Evolutionary conservation across 1,140 invertebrate species (phyloP).

Genomic region (Metopolophium dirhodum): DNA sequence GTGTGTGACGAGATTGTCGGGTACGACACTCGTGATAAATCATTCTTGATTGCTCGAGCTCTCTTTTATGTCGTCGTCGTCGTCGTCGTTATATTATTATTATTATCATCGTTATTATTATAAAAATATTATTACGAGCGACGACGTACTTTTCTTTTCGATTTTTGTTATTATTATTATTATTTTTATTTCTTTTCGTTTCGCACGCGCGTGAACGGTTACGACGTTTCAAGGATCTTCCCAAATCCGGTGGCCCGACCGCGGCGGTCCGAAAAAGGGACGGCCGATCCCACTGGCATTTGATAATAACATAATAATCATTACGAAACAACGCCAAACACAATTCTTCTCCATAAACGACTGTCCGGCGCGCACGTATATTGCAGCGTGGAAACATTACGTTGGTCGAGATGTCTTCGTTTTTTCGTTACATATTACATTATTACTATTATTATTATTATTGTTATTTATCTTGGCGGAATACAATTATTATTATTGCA

Average conservation of each 20-base stretch:
- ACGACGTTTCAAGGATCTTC: slow-evolving; percentile 33
- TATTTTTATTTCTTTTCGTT: neutral
- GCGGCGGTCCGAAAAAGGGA: slow-evolving; percentile 45
- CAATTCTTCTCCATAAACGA: neutral
- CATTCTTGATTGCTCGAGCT: neutral
- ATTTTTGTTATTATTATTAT: neutral
- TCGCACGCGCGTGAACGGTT: neutral
- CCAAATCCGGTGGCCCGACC: neutral
- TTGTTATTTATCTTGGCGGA: neutral
- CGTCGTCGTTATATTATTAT: neutral
- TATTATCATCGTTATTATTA: slow-evolving; percentile 38
- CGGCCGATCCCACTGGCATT: neutral
- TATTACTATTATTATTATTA: neutral
- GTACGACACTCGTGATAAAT: slow-evolving; percentile 41
- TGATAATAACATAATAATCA: neutral
- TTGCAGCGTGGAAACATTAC: neutral
- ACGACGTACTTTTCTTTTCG: neutral
- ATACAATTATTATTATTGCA: neutral
- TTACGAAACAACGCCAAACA: neutral
- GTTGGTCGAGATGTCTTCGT: neutral
- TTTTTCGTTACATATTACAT: neutral
- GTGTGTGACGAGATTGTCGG: neutral
- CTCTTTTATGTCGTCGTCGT: slow-evolving; percentile 7
- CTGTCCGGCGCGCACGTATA: neutral
- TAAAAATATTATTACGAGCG: neutral